These are phyloP conservation scores for Chloroclystis v-ata DNA, from an alignment of 2,888 invertebrate species.

Conservation along the genomic window DNA sequence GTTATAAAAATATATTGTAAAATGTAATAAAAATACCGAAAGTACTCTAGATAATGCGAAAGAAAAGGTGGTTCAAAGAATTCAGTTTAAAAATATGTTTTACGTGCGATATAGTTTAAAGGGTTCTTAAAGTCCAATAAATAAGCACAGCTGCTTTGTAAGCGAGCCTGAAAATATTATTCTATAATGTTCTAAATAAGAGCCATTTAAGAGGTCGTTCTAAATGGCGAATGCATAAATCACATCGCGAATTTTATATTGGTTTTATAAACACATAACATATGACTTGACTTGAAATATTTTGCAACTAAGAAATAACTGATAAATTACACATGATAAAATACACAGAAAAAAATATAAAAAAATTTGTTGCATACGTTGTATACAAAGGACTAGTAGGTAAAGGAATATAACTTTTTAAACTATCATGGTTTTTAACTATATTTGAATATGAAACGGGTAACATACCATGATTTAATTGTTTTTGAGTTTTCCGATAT, in stretches of 20 bases:
- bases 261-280: too few relatives aligned
- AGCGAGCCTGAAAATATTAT: not conserved
- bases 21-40: not conserved
- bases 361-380: too few relatives aligned
- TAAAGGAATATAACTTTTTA: too few relatives aligned
- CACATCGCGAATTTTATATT: not conserved
- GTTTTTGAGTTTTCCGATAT: too few relatives aligned
- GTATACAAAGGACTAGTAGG: too few relatives aligned
- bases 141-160: not conserved
- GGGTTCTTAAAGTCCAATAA: not conserved
- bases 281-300: too few relatives aligned
- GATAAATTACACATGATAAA: too few relatives aligned
- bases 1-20: constrained; percentile 1
- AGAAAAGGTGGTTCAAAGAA: not conserved
- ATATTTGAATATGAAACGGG: too few relatives aligned
- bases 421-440: too few relatives aligned
- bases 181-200: not conserved
- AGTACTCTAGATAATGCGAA: not conserved
- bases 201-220: not conserved
- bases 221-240: not conserved
- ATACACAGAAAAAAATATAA: too few relatives aligned
- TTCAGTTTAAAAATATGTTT: not conserved
- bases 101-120: constrained; percentile 1
- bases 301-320: too few relatives aligned
- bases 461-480: too few relatives aligned